Base-by-base conservation (phyloP, 2,797 vertebrate species). In the Dendrocincla fuliginosa region DNA sequence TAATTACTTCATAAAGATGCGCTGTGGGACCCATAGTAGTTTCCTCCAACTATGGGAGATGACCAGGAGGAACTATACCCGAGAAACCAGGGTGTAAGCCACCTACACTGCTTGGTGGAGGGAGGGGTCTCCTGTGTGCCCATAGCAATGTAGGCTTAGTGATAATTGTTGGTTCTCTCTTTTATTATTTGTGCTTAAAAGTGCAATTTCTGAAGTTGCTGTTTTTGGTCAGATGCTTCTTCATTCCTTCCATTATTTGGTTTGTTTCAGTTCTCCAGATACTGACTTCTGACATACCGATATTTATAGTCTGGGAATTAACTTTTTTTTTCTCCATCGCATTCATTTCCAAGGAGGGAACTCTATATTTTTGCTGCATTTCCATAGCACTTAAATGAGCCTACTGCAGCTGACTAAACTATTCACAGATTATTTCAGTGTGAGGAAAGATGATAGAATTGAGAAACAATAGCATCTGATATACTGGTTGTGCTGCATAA, bases 261-360 rank as follows among this genome's bases (percentile, higher is more conserved):
- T 71, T 83, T 91, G 30, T 81, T 87, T 95, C 53, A 61, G 42
- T 67, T 89, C 39, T 87, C n/a, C 52, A 75, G 60, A 75, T 53
- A n/a, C 15, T 71, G 75, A 46, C 71, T 57, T 59, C 63, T 67
- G 49, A 57, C 24, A 11, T 69, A 44, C 6, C 25, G 32, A 3
- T 71, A 56, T 57, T 80, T 75, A 32, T 53, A 65, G 46, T 81
- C 41, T 85, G 44, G n/a, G 64, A 94, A 82, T 67, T 1, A 83
- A 44, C 53, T 49, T 65, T 6, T 79, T 61, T 50, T 32, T 44
- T 11, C 19, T 64, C 28, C 22, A 23, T 88, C 67, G 27, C 33
- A 33, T 84, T 82, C 0, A 57, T 84, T 84, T 87, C 35, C n/a
- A 46, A 37, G 35, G 22, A 23, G n/a, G 46, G 23, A 93, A 82